A percentile compares a stretch with the other conserved stretches of the same genome.
These are phyloP conservation scores for Corythoichthys haematopterus DNA, from an alignment of 2,113 vertebrate species.

Conservation along the genomic window DNA sequence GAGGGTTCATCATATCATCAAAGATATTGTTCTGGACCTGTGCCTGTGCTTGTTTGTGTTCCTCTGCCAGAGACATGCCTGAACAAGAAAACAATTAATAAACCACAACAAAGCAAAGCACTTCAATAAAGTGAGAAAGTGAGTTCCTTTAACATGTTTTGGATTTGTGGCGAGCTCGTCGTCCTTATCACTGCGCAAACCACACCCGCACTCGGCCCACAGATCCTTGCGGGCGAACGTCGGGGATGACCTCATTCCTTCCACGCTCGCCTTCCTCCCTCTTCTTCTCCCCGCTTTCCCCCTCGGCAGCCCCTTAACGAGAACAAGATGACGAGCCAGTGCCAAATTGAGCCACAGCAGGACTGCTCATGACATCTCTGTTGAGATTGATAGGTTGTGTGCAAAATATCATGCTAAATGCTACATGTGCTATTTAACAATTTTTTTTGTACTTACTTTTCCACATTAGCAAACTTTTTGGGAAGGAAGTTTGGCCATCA, in stretches of 20 bases:
- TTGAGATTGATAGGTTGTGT: not conserved
- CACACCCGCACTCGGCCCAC: constrained; percentile 8
- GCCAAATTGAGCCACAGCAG: constrained; percentile 28
- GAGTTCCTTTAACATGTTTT: not conserved
- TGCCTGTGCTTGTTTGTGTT: constrained; percentile 18
- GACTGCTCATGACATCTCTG: constrained; percentile 2
- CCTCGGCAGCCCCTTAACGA: constrained; percentile 51
- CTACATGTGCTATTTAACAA: not conserved
- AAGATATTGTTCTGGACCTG: constrained; percentile 13
- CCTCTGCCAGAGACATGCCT: not conserved
- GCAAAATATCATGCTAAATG: constrained; percentile 1
- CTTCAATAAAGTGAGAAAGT: not conserved
- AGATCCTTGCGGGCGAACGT: constrained; percentile 23
- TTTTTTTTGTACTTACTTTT: not conserved
- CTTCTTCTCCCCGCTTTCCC: constrained; percentile 10
- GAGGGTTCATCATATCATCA: not conserved
- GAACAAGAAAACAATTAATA: constrained; percentile 2
- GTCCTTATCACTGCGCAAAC: not conserved
- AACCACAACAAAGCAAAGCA: not conserved
- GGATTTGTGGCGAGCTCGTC: not conserved
- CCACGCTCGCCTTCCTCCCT: constrained; percentile 30
- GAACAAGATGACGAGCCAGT: constrained; percentile 57
- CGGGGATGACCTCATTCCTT: constrained; percentile 63
- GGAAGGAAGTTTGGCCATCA: no score
- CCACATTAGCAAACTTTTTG: not conserved